Conservation (phyloP, 2,797 vertebrate genomes). For the Crocodylus rhombifer region DNA sequence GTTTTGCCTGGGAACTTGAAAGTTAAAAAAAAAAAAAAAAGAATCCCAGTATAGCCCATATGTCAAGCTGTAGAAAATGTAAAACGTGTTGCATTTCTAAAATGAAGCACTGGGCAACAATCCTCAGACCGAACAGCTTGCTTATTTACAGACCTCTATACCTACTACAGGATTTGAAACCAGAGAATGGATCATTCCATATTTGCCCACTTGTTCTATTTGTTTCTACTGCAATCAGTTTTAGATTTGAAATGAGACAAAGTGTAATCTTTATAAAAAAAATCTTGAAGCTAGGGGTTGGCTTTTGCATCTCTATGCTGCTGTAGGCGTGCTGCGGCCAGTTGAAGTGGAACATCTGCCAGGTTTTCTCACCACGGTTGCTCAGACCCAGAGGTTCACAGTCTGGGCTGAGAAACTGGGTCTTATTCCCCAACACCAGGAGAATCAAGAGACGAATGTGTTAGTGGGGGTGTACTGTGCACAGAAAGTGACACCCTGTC, state of each 20-base stretch:
- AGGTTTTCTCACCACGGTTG: background rate
- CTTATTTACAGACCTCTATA: slow-evolving; percentile 49
- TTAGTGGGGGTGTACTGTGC: fast-evolving
- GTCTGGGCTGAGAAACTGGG: background rate
- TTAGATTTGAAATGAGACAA: background rate
- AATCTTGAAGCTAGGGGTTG: background rate
- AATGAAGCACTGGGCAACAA: slow-evolving; percentile 63
- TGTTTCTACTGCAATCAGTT: slow-evolving; percentile 57
- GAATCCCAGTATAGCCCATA: slow-evolving; percentile 48
- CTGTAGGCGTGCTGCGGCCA: background rate
- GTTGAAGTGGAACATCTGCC: background rate
- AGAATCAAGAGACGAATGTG: background rate
- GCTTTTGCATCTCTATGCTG: background rate
- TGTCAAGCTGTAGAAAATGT: slow-evolving; percentile 65
- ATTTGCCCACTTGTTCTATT: slow-evolving; percentile 54
- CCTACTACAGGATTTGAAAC: slow-evolving; percentile 60
- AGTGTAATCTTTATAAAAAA: background rate
- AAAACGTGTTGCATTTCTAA: slow-evolving; percentile 62
- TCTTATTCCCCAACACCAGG: background rate
- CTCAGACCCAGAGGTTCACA: background rate
- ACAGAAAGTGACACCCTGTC: background rate
- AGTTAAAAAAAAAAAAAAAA: background rate
- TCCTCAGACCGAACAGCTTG: slow-evolving; percentile 70
- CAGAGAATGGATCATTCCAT: slow-evolving; percentile 45
- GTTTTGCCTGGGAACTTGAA: slow-evolving; percentile 43